Conservation (phyloP, 2,888 invertebrate genomes). For the Tiliacea citrago region DNA sequence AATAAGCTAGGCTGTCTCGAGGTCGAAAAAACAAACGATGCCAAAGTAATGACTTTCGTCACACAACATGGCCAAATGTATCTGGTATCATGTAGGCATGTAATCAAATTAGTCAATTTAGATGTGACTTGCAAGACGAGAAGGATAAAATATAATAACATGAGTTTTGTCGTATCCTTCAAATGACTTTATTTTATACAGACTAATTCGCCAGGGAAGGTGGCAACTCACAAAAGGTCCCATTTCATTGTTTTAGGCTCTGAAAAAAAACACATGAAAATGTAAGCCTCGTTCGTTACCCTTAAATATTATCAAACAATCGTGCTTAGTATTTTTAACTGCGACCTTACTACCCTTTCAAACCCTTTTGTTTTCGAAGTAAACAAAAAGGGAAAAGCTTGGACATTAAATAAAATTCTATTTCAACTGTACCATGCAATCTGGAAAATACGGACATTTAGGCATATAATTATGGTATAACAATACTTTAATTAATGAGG, state of each 20-base stretch:
- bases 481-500: conserved; percentile 24
- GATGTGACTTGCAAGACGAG: conserved; percentile 6
- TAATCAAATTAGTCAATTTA: conserved; percentile 34
- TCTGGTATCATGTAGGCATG: conserved; percentile 49
- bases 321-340: conserved; percentile 49
- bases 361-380: conserved; percentile 47
- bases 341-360: conserved; percentile 29
- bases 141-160: conserved; percentile 15
- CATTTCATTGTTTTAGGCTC: conserved; percentile 24
- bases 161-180: background rate
- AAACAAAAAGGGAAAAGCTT: conserved; percentile 32
- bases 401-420: conserved; percentile 37
- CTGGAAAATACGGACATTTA: conserved; percentile 27
- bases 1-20: conserved; percentile 64
- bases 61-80: conserved; percentile 46
- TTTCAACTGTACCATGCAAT: conserved; percentile 27
- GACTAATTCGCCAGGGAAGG: background rate
- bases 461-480: background rate
- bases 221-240: conserved; percentile 6
- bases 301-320: conserved; percentile 40
- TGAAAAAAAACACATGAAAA: conserved; percentile 26
- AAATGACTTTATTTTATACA: conserved; percentile 14
- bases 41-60: conserved; percentile 58
- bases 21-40: conserved; percentile 57
- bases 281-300: conserved; percentile 13